Evolutionary conservation across 1,140 invertebrate species (phyloP).

Genomic region (Neotoxoptera formosana): DNA sequence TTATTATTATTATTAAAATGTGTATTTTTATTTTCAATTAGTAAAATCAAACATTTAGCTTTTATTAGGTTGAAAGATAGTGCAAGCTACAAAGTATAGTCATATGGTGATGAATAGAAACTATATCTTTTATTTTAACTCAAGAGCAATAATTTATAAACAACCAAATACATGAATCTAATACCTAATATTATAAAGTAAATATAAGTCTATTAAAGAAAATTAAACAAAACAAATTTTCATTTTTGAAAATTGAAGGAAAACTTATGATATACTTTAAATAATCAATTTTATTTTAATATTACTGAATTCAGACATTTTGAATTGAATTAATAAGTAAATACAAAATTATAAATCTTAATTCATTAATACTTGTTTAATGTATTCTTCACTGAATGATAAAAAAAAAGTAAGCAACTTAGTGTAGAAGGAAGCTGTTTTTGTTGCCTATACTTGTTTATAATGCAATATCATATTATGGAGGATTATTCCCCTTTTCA

Average conservation of each 20-base stretch:
- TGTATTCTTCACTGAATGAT: not conserved
- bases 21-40: not conserved
- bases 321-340: not conserved
- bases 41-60: not conserved
- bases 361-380: not conserved
- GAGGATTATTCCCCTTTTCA: too few relatives aligned
- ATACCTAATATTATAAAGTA: not conserved
- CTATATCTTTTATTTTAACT: not conserved
- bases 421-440: not conserved
- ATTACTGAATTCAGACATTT: not conserved
- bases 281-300: not conserved
- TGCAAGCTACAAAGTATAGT: not conserved
- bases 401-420: not conserved
- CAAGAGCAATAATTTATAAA: not conserved
- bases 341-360: not conserved
- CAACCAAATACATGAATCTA: not conserved
- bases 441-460: constrained; percentile 9
- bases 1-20: too few relatives aligned
- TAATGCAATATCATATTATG: too few relatives aligned
- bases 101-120: not conserved
- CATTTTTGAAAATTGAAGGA: not conserved
- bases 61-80: not conserved
- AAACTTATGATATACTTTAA: not conserved
- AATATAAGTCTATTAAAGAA: not conserved
- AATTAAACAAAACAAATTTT: not conserved